Evolutionary conservation across 2,113 vertebrate genomes (phyloP).

Genomic region (Tauraco erythrolophus): DNA sequence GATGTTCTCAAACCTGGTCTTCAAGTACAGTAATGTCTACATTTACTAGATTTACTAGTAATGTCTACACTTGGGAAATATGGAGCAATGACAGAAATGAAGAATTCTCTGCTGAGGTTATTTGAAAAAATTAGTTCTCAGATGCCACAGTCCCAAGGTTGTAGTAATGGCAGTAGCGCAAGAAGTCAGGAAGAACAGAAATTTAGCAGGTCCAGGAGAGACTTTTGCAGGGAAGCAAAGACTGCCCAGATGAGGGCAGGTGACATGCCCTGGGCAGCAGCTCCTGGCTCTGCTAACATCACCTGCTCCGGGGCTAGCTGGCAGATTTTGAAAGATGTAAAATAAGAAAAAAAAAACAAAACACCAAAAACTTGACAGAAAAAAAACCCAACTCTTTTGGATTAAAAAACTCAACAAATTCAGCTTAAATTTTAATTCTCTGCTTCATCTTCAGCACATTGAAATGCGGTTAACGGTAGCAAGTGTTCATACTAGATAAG

Average conservation of each 20-base stretch:
- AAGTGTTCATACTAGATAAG: slow-evolving; percentile 85
- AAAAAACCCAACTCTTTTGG: not conserved
- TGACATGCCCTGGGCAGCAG: not conserved
- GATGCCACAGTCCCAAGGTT: not conserved
- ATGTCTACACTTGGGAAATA: not conserved
- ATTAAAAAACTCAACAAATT: not conserved
- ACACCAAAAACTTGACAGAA: not conserved
- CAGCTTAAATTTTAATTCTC: slow-evolving; percentile 65
- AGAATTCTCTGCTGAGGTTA: not conserved
- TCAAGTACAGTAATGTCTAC: no score
- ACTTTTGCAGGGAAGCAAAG: not conserved
- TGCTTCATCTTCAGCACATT: slow-evolving; percentile 59
- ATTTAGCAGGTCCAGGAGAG: not conserved
- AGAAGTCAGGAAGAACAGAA: not conserved
- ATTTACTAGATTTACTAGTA: not conserved
- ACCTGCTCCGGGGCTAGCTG: not conserved
- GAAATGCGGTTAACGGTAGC: slow-evolving; percentile 75
- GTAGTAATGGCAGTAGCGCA: not conserved
- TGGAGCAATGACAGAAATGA: not conserved
- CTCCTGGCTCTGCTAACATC: not conserved
- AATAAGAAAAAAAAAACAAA: not conserved
- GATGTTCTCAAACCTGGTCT: no score
- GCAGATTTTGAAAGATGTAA: not conserved
- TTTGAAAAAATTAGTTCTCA: not conserved
- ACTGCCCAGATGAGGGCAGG: not conserved